Evolutionary conservation across 1,140 invertebrate genomes (phyloP), one percentile per base, ranked within the genome.

Genomic region (Pogonus chalceus): DNA sequence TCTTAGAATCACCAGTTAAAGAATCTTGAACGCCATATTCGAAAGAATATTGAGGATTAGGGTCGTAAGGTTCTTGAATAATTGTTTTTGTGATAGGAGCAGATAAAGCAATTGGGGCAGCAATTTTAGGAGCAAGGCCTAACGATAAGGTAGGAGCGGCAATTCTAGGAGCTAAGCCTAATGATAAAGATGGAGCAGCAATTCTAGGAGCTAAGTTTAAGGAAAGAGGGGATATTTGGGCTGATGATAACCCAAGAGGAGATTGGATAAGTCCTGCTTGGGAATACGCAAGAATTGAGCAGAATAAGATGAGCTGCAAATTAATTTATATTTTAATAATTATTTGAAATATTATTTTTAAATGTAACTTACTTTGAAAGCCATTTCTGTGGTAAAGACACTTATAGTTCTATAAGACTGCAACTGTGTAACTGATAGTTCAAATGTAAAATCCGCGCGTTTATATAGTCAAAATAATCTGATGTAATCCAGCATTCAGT

Each of bases 1-100:
- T 67, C 62, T 72, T 72, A 12, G 61, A 63, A 39, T 73, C 70
- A 20, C 74, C 69, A 56, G 65, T 73, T 49, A 74, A 62, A 43
- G 72, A 80, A 65, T 84, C 82, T 63, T 83, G 80, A 18, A 85
- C 80, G 55, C 82, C 80, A 58, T 84, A 84, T 35, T 77, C 75
- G 60, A 80, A 85, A 51, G 78, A 78, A 68, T 84, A 84, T 56
- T 82, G 80, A 21, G 81, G 80, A 60, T 81, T 81, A 7, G 79
- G 78, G 26, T 79, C 75, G 63, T 78, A 78, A 23, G 76, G 74
- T 51, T 76, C 75, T 31, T 31, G 26, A 31, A 31, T 31, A 31
- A 31, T 4, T 31, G 26, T 31, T 31, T 31, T 31, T 4, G 26
- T 14, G 14, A 31, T 14, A 31, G 26, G 26, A 14, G 26, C 26